phyloP scores from a whole-genome alignment of 2,888 invertebrate species.

The Synergus laeviventris region DNA sequence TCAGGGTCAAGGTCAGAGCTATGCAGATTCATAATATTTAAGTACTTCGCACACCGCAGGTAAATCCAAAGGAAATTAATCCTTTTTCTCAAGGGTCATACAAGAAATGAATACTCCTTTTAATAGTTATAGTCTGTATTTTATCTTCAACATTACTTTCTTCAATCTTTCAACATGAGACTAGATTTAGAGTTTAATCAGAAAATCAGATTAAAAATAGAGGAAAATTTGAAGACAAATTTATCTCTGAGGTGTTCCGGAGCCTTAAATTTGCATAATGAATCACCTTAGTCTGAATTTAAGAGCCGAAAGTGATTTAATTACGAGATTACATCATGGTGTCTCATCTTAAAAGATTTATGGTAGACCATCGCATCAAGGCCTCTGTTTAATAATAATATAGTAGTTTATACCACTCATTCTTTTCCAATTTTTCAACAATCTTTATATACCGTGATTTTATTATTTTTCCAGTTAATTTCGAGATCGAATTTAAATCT shows the following conservation, averaged over 20 bases:
- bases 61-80: slow-evolving; percentile 27
- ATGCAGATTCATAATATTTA: slow-evolving; percentile 31
- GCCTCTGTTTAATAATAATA: neutral
- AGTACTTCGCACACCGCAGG: slow-evolving; percentile 20
- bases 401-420: neutral
- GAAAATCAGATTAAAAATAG: neutral
- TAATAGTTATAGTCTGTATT: too few relatives aligned
- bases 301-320: slow-evolving; percentile 15
- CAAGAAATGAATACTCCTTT: neutral
- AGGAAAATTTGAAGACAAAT: slow-evolving; percentile 9
- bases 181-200: too few relatives aligned
- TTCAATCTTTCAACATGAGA: too few relatives aligned
- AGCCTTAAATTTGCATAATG: slow-evolving; percentile 29
- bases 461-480: too few relatives aligned
- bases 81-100: neutral
- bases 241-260: neutral
- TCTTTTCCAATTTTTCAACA: too few relatives aligned
- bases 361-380: neutral
- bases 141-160: too few relatives aligned
- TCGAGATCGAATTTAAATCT: too few relatives aligned
- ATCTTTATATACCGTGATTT: too few relatives aligned
- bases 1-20: slow-evolving; percentile 37
- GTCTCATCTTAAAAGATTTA: slow-evolving; percentile 19
- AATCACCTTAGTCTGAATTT: slow-evolving; percentile 20
- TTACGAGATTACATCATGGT: slow-evolving; percentile 32